A percentile compares a stretch with the other conserved stretches of the same genome.
Conservation (phyloP, 92 coral and sea anemone species). For the Phenganax stokvisi region DNA sequence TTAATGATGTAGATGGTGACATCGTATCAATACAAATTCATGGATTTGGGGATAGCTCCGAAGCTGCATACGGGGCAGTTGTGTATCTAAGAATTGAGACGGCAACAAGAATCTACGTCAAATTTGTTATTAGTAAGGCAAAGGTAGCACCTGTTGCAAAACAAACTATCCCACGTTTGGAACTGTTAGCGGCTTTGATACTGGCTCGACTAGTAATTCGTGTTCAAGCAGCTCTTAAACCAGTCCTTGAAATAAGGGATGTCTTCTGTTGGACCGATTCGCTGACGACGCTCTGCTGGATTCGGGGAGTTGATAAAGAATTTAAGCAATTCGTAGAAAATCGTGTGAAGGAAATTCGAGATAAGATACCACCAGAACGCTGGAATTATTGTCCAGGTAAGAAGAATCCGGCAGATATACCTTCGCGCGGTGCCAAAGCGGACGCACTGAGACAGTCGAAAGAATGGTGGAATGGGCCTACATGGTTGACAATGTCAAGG, state of each 20-base stretch:
- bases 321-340: conserved; percentile 1
- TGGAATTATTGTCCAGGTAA: too few relatives aligned
- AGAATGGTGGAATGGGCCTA: not conserved
- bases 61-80: conserved; percentile 39
- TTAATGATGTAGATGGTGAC: too few relatives aligned
- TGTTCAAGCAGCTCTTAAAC: conserved; percentile 24
- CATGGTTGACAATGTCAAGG: not conserved
- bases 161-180: conserved; percentile 51
- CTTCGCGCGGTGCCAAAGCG: not conserved
- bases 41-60: conserved; percentile 16
- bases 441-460: not conserved
- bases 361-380: too few relatives aligned
- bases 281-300: not conserved
- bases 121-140: conserved; percentile 44
- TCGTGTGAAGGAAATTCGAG: not conserved
- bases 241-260: not conserved
- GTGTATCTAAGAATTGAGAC: conserved; percentile 47
- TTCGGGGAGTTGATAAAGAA: not conserved
- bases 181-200: conserved; percentile 46
- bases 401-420: not conserved
- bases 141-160: conserved; percentile 49
- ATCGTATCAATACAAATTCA: conserved; percentile 8
- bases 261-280: conserved; percentile 16
- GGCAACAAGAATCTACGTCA: conserved; percentile 6
- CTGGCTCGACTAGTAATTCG: conserved; percentile 27